Evolutionary conservation across 1,140 invertebrate species (phyloP), one percentile per base, ranked within the genome.

Genomic region (Drosophila busckii): DNA sequence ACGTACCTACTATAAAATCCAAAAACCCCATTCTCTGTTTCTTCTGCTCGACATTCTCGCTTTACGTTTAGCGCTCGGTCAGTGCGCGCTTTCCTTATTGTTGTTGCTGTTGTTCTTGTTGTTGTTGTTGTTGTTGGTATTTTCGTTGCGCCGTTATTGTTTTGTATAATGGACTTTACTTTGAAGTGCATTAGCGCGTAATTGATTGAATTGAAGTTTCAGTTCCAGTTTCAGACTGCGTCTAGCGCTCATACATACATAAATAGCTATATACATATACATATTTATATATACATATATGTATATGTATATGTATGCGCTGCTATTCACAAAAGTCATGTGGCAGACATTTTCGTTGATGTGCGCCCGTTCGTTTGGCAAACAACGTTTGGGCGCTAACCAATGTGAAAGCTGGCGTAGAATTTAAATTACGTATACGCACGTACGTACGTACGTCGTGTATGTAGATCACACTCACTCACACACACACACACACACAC

Each of bases 131-230:
- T 13, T 58, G 53, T n/a, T 23, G 2, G 20, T 40, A n/a, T n/a
- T n/a, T n/a, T n/a, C n/a, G n/a, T n/a, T n/a, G n/a, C n/a, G 37
- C 37, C 64, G 34, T 31, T 53, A 69, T 63, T 69, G 66, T 70
- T 59, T 59, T 53, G 41, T 49, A 45, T 65, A 54, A 70, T 32
- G 42, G 32, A 59, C 34, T 49, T 13, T 16, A 53, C 46, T 64
- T 70, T 70, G 42, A 60, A 64, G 67, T 64, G 53, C 67, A 70
- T 64, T 54, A 64, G 60, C 40, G 60, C 60, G 67, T 65, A 70
- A 70, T 70, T 70, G 67, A 70, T 70, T 70, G 42, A 70, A 70
- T 70, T 70, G 52, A 70, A 64, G 46, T 64, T 70, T 19, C 67
- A 52, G 45, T 69, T 61, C 26, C 32, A 37, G 40, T 20, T 15